Evolutionary conservation across 2,113 vertebrate species (phyloP).

Genomic region (Perognathus longimembris): DNA sequence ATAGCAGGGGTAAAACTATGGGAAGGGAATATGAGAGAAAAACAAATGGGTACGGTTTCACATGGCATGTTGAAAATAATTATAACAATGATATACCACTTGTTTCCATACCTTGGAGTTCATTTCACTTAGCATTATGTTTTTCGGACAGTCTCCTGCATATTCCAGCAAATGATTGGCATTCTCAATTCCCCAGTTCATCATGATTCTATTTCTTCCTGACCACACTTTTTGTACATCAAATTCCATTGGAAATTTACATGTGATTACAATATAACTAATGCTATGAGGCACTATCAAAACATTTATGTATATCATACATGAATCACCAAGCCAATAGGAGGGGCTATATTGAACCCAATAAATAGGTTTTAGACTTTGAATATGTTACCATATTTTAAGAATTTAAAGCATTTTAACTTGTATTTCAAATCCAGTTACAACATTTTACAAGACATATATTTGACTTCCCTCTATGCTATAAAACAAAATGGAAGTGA

Average conservation of each 20-base stretch:
- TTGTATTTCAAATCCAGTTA: conserved; percentile 61
- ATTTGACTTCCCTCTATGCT: conserved; percentile 60
- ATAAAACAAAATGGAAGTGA: conserved; percentile 52
- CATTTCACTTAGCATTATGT: too few relatives aligned
- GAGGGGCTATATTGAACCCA: not conserved
- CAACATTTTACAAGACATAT: conserved; percentile 62
- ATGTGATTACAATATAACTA: not conserved
- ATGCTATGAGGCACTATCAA: not conserved
- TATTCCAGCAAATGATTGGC: not conserved
- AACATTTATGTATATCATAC: not conserved
- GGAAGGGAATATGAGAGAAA: too few relatives aligned
- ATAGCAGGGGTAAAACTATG: too few relatives aligned
- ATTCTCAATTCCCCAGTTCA: not conserved
- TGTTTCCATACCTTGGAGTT: too few relatives aligned
- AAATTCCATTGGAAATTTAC: not conserved
- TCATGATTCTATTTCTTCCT: not conserved
- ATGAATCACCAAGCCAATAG: not conserved
- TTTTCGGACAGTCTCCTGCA: not conserved
- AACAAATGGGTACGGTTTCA: too few relatives aligned
- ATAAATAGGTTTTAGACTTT: not conserved
- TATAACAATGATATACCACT: too few relatives aligned
- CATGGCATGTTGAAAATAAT: too few relatives aligned
- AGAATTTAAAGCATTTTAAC: conserved; percentile 40
- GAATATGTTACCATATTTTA: conserved; percentile 58
- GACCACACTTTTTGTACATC: not conserved